These are phyloP conservation scores for Chelonus insularis DNA, from an alignment of 1,140 invertebrate species.

Conservation along the genomic window DNA sequence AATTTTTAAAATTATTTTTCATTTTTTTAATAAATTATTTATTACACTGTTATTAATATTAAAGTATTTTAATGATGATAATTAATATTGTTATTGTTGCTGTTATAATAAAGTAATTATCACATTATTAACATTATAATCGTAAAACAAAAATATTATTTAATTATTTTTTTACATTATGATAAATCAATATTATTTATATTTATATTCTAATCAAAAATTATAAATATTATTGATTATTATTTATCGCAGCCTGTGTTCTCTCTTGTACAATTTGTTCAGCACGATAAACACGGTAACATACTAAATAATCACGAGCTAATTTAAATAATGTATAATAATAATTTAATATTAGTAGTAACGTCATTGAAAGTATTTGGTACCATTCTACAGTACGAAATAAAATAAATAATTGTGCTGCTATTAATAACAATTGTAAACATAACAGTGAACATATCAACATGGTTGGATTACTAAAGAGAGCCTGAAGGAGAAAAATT, in stretches of 20 bases:
- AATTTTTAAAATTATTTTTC: no score
- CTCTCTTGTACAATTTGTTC: constrained; percentile 73
- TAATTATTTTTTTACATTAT: no score
- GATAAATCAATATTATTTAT: no score
- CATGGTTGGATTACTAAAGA: constrained; percentile 86
- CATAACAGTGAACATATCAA: constrained; percentile 75
- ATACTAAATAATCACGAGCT: constrained; percentile 81
- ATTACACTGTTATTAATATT: no score
- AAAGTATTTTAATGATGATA: no score
- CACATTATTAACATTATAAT: no score
- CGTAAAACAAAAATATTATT: no score
- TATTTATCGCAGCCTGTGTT: constrained; percentile 35
- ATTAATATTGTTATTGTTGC: no score
- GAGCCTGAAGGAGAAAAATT: constrained; percentile 63
- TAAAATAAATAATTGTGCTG: constrained; percentile 77
- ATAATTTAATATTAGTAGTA: constrained; percentile 86
- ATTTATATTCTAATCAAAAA: background rate
- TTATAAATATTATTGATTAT: constrained; percentile 20
- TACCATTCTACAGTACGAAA: constrained; percentile 86
- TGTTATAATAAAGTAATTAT: no score
- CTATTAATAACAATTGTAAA: constrained; percentile 73
- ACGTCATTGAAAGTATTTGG: constrained; percentile 81
- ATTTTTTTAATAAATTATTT: no score
- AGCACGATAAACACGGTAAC: constrained; percentile 78
- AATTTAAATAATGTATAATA: constrained; percentile 91